Base-by-base conservation (phyloP, 2,888 invertebrate genomes). In the Lasioglossum lativentre region DNA sequence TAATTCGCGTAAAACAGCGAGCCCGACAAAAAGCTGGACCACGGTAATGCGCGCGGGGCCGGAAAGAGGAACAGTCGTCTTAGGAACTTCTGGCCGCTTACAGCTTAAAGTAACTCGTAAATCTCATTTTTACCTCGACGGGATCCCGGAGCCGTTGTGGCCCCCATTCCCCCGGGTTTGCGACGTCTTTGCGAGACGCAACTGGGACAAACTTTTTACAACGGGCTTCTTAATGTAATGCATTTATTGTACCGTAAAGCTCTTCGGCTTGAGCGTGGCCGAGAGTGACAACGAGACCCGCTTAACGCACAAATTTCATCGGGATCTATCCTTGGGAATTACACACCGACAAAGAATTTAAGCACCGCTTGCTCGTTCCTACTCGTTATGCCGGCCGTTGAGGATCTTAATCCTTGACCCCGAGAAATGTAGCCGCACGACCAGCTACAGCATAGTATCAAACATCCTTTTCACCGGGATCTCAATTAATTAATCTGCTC, bases 81-180 rank as follows among this genome's bases (percentile, higher is more conserved):
- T 91, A 90, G 90, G 92, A 94, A 94, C 90, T 94, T 93, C 90
- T 89, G 89, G 88, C 91, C 92, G 93, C 92, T 93, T 91, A 91
- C 92, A 92, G 93, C 92, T 93, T 93, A 93, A 93, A 92, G 92
- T 93, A 93, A 93, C 93, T 93, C 93, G 94, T 94, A 94, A 94
- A 94, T 94, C 93, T 93, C 92, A 92, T 93, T 93, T 93, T 93
- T 93, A 90, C 82, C 75, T 72, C 79, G 56, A 71, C 74, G 72
- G 66, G 79, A 89, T 86, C 84, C 86, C 74, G 77, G 80, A 72
- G 66, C 79, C 63, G 83, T 76, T 79, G n/a, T n/a, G 47, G 71
- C 19, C 71, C 70, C 14, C 42, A 19, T 66, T 12, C 47, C 14
- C 23, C 19, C 74, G 19, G 30, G 45, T 1, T 63, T 63, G 45